Evolutionary conservation across 2,888 invertebrate species (phyloP), one percentile per base, ranked within the genome.

Genomic region (Agriotes lineatus): DNA sequence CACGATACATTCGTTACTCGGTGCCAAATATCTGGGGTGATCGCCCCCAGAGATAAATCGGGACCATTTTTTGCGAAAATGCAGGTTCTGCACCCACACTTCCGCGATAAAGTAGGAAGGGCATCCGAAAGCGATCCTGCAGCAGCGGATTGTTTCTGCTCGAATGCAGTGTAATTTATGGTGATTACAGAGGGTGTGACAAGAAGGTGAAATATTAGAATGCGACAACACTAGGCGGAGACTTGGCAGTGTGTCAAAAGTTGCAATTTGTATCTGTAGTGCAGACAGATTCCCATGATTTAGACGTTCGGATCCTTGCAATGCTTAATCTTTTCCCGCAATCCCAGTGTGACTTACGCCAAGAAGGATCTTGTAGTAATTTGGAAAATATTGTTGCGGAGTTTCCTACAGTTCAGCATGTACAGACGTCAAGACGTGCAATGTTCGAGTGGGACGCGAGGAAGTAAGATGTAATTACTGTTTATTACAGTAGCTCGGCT

Each of bases 131-230:
- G 14, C 12, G 18, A 19, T 19, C n/a, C 52, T 30, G 16, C 14
- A 18, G 19, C 12, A 22, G 12, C 16, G 18, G 52, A 68, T 68
- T 69, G 65, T 64, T 65, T 69, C 69, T 69, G 37, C 18, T 33
- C 19, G 66, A 60, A 61, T 61, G 57, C 64, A 59, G 25, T 35
- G 67, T 72, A 73, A 76, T 76, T 75, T 76, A 75, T 75, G 73
- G 67, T 76, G 76, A 76, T 76, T 76, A 72, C 75, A 59, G 72
- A 72, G 73, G 75, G 76, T 71, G 75, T 74, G 74, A 75, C 76
- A 68, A 74, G 74, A 74, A 74, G 74, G 73, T 76, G 75, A 76
- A 75, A 76, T 76, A 76, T 76, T 76, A 74, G 74, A 75, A 75
- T 73, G 75, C 74, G 74, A 74, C 73, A 73, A 71, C 61, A 59